Evolutionary conservation across 2,113 vertebrate genomes (phyloP), one percentile per base, ranked within the genome.

Genomic region (Aviceda subcristata): DNA sequence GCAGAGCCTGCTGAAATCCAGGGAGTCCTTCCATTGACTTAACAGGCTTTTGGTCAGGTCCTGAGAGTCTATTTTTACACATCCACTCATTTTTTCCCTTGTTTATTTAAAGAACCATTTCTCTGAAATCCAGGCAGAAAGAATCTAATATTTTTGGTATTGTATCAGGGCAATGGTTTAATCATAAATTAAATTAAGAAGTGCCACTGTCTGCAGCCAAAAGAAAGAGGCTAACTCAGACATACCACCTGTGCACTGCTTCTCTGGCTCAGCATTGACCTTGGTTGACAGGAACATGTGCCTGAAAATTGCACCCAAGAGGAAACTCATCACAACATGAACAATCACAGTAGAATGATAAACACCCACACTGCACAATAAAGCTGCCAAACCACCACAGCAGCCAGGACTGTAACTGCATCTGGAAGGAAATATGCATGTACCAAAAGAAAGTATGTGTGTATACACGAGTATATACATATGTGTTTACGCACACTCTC

Each of bases 291-390:
- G 97, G 97, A 98, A 92, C 96, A 92, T 86, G 97, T 96, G 98
- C 91, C 95, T 97, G 94, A 72, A 93, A 97, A 94, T 82, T 69
- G 89, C 94, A 96, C 96, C 96, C 97, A 39, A 75, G 96, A 91
- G 97, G 94, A 95, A 95, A 72, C 86, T 94, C 96, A 96, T 86
- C 93, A 71, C 93, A 96, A 95, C 64, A 57, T 71, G 97, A 75
- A 96, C 94, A 94, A 89, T 96, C 96, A 94, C 75, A 95, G 95
- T 56, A 97, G 81, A 96, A 97, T 96, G 97, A 97, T 98, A 98
- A 94, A 98, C 94, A 94, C 84, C 93, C 96, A 96, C 92, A 96
- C 80, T 83, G 96, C 55, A 92, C 92, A 74, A 73, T 73, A 72
- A 87, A 48, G 90, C 93, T 93, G 97, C 97, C 98, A 98, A 97